phyloP scores from a whole-genome alignment of 2,113 vertebrate genomes.

The Indri indri region DNA sequence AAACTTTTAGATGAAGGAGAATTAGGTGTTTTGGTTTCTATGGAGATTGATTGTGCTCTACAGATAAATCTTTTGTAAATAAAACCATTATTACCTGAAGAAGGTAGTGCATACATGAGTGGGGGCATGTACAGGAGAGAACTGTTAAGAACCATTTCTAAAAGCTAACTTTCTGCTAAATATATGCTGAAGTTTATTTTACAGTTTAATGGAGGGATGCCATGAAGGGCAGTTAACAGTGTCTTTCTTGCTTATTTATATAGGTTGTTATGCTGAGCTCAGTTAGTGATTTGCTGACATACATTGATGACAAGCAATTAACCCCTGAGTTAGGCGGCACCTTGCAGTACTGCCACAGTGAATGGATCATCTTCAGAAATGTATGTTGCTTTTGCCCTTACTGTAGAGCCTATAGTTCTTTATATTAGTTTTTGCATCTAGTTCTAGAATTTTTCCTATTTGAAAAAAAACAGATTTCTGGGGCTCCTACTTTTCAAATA shows the following conservation, averaged over 20 bases:
- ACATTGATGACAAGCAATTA: constrained; percentile 96
- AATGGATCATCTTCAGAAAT: constrained; percentile 97
- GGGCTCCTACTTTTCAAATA: constrained; percentile 19
- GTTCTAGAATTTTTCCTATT: constrained; percentile 41
- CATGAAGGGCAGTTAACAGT: not conserved
- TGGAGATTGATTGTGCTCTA: constrained; percentile 43
- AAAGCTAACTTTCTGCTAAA: constrained; percentile 19
- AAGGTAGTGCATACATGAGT: not conserved
- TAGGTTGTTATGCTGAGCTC: constrained; percentile 99
- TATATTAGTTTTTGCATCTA: constrained; percentile 37
- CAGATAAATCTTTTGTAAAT: constrained; percentile 37
- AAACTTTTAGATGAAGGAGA: constrained; percentile 30
- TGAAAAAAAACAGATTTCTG: constrained; percentile 43
- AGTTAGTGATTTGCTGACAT: constrained; percentile 94
- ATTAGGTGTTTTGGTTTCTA: constrained; percentile 37
- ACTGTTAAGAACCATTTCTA: not conserved
- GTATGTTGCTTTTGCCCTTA: constrained; percentile 84
- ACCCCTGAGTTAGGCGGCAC: constrained; percentile 97
- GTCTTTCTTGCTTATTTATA: constrained; percentile 68
- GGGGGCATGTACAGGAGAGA: not conserved
- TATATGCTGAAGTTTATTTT: not conserved
- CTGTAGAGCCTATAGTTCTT: constrained; percentile 64
- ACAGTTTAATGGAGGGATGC: not conserved
- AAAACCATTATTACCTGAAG: constrained; percentile 13
- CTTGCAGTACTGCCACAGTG: constrained; percentile 95